These are phyloP conservation scores for Arbacia lixula DNA, from an alignment of 53 echinoderm and acorn worm species.

Conservation along the genomic window DNA sequence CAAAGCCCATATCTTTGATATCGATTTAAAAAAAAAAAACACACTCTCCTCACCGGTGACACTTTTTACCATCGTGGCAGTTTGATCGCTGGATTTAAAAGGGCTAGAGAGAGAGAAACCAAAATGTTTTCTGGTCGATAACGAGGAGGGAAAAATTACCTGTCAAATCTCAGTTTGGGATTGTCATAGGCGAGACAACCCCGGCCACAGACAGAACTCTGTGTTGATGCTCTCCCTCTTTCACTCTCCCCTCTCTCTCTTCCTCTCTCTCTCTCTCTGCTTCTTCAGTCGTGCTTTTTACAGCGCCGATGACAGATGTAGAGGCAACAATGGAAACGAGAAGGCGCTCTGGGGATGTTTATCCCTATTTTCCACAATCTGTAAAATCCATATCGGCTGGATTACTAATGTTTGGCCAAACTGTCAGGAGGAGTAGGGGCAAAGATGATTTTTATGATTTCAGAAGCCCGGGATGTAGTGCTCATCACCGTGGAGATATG, in stretches of 20 bases:
- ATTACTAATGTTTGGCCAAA: constrained; percentile 54
- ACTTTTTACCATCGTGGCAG: too few species aligned
- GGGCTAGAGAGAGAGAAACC: too few species aligned
- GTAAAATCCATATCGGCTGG: constrained; percentile 59
- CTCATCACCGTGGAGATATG: neutral
- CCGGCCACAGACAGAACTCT: neutral
- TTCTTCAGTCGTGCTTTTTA: constrained; percentile 52
- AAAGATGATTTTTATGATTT: constrained; percentile 60
- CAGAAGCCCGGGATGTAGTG: constrained; percentile 23
- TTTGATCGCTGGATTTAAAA: too few species aligned
- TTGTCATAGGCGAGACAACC: constrained; percentile 12
- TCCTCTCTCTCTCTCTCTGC: too few species aligned
- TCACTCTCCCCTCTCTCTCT: too few species aligned
- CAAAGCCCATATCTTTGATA: too few species aligned
- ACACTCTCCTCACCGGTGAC: too few species aligned
- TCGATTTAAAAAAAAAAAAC: too few species aligned
- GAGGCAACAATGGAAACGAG: constrained; percentile 44
- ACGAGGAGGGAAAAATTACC: neutral
- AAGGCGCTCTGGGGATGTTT: constrained; percentile 54
- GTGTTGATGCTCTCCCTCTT: too few species aligned
- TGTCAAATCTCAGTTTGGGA: constrained; percentile 10
- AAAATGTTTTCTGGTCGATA: neutral
- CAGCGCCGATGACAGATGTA: constrained; percentile 49
- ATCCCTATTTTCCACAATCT: constrained; percentile 57
- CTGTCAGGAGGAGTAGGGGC: constrained; percentile 30